A percentile compares a stretch with the other conserved stretches of the same genome.
Conservation (phyloP, 2,797 vertebrate species). For the Emys orbicularis region DNA sequence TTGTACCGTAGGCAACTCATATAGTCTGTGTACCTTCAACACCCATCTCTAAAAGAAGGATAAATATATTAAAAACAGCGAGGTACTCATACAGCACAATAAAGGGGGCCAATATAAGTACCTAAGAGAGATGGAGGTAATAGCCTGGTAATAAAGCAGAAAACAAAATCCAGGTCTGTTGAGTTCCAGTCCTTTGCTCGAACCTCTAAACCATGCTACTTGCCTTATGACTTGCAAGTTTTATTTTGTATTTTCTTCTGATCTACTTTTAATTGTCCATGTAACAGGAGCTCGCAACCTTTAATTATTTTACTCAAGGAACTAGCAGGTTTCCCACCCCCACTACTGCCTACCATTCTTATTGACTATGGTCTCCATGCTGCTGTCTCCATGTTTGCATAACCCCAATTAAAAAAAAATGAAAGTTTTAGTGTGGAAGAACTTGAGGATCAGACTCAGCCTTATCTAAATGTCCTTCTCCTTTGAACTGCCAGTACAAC, state of each 20-base stretch:
- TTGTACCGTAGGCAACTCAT: not conserved
- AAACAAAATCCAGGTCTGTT: not conserved
- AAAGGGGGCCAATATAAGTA: fast-evolving
- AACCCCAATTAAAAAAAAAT: not conserved
- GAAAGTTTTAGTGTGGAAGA: not conserved
- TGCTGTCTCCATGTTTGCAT: not conserved
- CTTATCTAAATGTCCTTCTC: not conserved
- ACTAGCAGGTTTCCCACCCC: not conserved
- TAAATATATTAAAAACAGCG: not conserved
- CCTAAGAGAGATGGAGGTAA: not conserved
- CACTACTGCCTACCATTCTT: not conserved
- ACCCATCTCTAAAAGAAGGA: not conserved
- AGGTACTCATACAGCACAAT: not conserved
- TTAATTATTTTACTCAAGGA: not conserved
- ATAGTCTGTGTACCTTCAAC: not conserved
- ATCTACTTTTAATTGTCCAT: slow-evolving; percentile 1
- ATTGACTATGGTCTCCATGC: not conserved
- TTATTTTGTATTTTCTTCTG: slow-evolving; percentile 16
- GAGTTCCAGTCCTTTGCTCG: not conserved
- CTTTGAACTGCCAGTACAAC: not conserved
- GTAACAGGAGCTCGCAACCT: not conserved
- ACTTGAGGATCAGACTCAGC: not conserved
- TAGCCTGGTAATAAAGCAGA: not conserved
- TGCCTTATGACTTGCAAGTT: not conserved
- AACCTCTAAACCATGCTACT: not conserved